Base-by-base conservation (phyloP, 2,888 invertebrate species). In the Drosophila paramelanica region DNA sequence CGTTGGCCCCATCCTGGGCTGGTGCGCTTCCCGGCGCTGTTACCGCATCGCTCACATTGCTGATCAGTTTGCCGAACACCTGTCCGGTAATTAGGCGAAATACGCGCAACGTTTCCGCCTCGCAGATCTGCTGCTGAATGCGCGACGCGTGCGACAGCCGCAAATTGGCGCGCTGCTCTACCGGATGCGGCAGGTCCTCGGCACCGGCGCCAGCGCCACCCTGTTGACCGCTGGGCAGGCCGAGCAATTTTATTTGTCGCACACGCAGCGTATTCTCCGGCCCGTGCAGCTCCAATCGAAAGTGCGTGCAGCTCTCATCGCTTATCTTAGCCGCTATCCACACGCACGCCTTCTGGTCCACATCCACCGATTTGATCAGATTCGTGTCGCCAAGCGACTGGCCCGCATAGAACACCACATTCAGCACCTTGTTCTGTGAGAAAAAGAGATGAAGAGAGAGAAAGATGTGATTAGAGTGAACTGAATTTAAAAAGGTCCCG, bases 311-410 rank as follows among this genome's bases (percentile, higher is more conserved):
- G 11, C 92, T 91, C 33, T 93, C 91, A 84, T 94, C 93, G 88
- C 94, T 94, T 67, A 98, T 93, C 6, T 96, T 95, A 87, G 97
- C 97, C 90, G 96, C 96, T 14, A 98, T 94, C 99, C 99, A 99
- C 13, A 98, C 96, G 66, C 97, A 97, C 67, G 95, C 94, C 90
- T 97, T 95, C 13, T 95, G 94, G 86, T 98, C 98, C 11, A 98
- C 95, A 83, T 98, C 98, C n/a, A 96, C 94, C 31, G 96, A 95
- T 75, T 96, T 95, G 82, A 98, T 94, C 81, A 97, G 95, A 33
- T 94, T 93, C 90, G 97, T 93, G 85, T 98, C 98, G 67, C 97
- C 97, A 6, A 95, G 93, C 62, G 96, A 96, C 38, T 95, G 94
- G 7, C 98, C 98, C 71, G 96, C 96, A 91, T 95, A 95, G 91